These are phyloP conservation scores for Drosophila subobscura DNA, from an alignment of 1,140 invertebrate genomes.

Conservation along the genomic window DNA sequence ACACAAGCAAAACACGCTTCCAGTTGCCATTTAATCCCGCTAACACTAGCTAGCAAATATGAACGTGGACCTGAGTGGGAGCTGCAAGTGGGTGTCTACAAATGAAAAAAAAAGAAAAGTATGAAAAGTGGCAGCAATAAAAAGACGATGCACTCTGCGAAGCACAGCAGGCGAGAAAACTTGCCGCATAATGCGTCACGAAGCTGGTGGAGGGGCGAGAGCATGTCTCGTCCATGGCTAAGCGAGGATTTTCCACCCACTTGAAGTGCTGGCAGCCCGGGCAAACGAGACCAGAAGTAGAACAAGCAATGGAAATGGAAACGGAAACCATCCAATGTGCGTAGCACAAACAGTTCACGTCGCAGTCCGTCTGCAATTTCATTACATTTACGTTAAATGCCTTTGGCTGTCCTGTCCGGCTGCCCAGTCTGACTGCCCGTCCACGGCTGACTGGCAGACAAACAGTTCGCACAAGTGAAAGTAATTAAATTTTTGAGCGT, in stretches of 20 bases:
- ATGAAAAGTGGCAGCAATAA: constrained; percentile 21
- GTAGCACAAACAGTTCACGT: constrained; percentile 33
- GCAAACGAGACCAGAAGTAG: constrained; percentile 11
- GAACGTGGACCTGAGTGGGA: not conserved
- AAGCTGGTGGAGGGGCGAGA: constrained; percentile 24
- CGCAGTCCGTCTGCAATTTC: constrained; percentile 63
- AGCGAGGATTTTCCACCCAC: constrained; percentile 20
- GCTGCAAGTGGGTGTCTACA: not conserved
- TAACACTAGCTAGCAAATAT: constrained; percentile 28
- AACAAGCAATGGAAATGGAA: constrained; percentile 7
- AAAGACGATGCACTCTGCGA: constrained; percentile 52
- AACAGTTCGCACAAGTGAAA: constrained; percentile 77
- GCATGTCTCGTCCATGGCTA: not conserved
- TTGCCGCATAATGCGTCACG: constrained; percentile 60
- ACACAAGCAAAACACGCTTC: constrained; percentile 26
- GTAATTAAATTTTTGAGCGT: constrained; percentile 79
- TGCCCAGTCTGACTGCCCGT: not conserved
- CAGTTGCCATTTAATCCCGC: constrained; percentile 60
- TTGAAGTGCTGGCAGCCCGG: constrained; percentile 23
- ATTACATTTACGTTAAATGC: constrained; percentile 79
- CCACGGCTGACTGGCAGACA: constrained; percentile 55
- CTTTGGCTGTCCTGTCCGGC: constrained; percentile 55
- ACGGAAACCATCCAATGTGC: constrained; percentile 44
- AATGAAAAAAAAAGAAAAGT: too few species aligned
- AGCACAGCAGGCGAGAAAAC: constrained; percentile 54